Percentiles rank a stretch among this genome's conserved stretches.
These are phyloP conservation scores for Epinephelus awoara DNA, from an alignment of 2,797 vertebrate species.

Conservation along the genomic window DNA sequence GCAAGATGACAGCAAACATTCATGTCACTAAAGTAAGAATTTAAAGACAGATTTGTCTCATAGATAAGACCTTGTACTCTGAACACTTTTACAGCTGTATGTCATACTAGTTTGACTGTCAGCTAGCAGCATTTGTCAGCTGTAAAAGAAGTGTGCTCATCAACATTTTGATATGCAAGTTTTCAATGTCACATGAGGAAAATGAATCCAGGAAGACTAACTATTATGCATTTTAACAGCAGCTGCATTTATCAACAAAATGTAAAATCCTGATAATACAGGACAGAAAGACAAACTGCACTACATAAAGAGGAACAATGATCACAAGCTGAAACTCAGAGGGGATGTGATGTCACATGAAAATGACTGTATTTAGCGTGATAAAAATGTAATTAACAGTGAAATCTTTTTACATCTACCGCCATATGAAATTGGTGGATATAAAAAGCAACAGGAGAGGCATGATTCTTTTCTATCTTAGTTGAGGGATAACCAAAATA, in stretches of 20 bases:
- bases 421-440: not conserved
- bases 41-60: not conserved
- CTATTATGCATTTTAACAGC: not conserved
- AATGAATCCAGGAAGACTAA: not conserved
- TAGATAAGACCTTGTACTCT: not conserved
- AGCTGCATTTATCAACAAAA: not conserved
- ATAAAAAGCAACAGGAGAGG: not conserved
- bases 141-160: not conserved
- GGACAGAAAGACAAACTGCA: not conserved
- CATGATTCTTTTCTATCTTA: not conserved
- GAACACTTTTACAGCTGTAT: not conserved
- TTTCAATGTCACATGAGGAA: slow-evolving; percentile 2
- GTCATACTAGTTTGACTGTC: not conserved
- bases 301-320: slow-evolving; percentile 34
- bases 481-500: slow-evolving; percentile 4
- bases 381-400: not conserved
- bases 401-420: not conserved
- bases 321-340: slow-evolving; percentile 22
- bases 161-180: not conserved
- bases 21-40: not conserved
- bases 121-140: not conserved
- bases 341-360: not conserved
- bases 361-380: not conserved
- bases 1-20: slow-evolving; percentile 9
- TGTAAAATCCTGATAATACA: not conserved